Base-by-base conservation (phyloP, 2,113 vertebrate species). In the Phalacrocorax brasilianus region DNA sequence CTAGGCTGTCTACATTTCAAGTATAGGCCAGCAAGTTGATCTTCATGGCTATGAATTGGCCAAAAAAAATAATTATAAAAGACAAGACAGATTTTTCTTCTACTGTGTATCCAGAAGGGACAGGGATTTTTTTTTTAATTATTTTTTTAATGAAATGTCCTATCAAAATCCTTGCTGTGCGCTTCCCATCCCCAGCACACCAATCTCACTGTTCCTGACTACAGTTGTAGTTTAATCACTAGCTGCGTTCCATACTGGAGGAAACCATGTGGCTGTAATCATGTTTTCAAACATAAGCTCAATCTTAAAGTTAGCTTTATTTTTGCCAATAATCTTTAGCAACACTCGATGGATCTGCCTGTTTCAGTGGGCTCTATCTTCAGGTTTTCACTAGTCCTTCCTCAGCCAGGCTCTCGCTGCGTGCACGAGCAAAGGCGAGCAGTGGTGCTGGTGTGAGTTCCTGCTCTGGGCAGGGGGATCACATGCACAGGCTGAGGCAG, bases 401-500 rank as follows among this genome's bases (percentile, higher is more conserved):
- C 38, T 40, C 23, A 72, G 14, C 27, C 56, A 13, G 42, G 50
- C 30, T 90, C 18, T 70, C 4, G 1, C 2, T 26, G 49, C 27
- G 6, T 80, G 44, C 4, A 1, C 3, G 44, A 80, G 15, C 0
- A 4, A 21, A n/a, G n/a, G 44, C 22, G 22, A 76, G 35, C 8
- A 6, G 22, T 19, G 47, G 16, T 40, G 52, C 74, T 62, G 63
- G 26, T 56, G 35, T 27, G 74, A 72, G 33, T 7, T 61, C 68
- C 53, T 65, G 27, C 55, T 65, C 59, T 42, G 53, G 45, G 55
- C 59, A 30, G 23, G 23, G 32, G 26, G 30, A 8, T 59, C 20
- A 1, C 5, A 1, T 56, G 28, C 23, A 6, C 45, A 23, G 14
- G 8, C 7, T 71, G 52, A 30, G 27, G 11, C 1, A 4, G n/a